These are phyloP conservation scores for Yponomeuta cagnagella DNA, from an alignment of 2,888 invertebrate genomes.

Conservation along the genomic window DNA sequence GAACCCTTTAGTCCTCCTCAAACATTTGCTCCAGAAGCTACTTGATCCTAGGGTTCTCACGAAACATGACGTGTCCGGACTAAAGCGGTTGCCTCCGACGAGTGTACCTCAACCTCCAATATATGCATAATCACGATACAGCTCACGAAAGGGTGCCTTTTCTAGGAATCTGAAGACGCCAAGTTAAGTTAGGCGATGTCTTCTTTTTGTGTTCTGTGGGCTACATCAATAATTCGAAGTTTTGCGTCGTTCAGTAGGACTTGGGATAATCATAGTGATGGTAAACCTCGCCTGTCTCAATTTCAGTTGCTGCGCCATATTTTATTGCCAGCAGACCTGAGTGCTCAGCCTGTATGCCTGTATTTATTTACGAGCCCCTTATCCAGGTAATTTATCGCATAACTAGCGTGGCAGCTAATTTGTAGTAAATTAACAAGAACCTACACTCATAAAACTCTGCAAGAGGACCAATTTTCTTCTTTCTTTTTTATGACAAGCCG, in stretches of 20 bases:
- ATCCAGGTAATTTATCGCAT: background rate
- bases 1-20: background rate
- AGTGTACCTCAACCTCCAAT: background rate
- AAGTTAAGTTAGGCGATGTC: background rate
- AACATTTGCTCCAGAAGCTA: background rate
- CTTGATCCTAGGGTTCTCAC: background rate
- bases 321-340: background rate
- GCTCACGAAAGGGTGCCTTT: background rate
- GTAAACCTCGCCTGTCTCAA: background rate
- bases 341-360: background rate
- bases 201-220: no score
- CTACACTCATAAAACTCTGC: background rate
- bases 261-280: no score
- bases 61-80: background rate
- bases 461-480: background rate
- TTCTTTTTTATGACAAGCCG: background rate
- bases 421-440: background rate
- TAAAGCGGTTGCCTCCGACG: background rate
- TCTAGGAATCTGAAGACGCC: background rate
- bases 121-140: background rate
- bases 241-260: no score
- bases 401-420: conserved; percentile 1
- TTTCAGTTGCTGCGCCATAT: background rate
- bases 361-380: background rate
- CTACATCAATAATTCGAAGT: no score